Evolutionary conservation across 2,113 vertebrate species (phyloP).

Genomic region (Octodon degus): DNA sequence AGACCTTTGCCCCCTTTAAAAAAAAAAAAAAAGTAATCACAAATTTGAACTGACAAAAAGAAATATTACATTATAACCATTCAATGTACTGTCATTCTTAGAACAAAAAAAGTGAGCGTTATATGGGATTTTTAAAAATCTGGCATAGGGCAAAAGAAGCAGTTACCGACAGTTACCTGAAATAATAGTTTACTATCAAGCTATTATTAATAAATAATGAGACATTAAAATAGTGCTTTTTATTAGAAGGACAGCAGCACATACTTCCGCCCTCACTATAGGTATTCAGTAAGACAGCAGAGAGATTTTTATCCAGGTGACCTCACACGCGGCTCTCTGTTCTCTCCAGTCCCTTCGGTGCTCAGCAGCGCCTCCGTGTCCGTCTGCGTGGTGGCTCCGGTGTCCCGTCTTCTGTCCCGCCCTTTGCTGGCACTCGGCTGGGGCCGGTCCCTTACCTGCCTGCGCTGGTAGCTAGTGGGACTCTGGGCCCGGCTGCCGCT

Average conservation of each 20-base stretch:
- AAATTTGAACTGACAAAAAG: constrained; percentile 54
- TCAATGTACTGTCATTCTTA: constrained; percentile 59
- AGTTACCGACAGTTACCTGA: constrained; percentile 52
- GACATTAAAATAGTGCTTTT: constrained; percentile 71
- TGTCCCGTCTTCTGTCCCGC: constrained; percentile 54
- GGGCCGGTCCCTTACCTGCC: constrained; percentile 78
- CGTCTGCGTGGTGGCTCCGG: constrained; percentile 72
- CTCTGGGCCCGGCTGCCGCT: constrained; percentile 79
- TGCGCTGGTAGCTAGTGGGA: constrained; percentile 81
- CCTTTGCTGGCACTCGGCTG: constrained; percentile 80
- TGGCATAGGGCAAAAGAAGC: constrained; percentile 68
- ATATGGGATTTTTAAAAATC: constrained; percentile 30
- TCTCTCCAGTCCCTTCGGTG: constrained; percentile 72
- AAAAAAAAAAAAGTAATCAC: constrained; percentile 75
- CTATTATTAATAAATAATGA: constrained; percentile 33
- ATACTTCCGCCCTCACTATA: constrained; percentile 83
- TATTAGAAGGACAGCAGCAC: constrained; percentile 69
- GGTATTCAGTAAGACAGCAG: constrained; percentile 46
- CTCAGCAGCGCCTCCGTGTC: constrained; percentile 1
- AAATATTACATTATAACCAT: constrained; percentile 35
- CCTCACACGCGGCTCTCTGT: constrained; percentile 78
- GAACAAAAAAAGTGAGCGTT: constrained; percentile 52
- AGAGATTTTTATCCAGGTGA: constrained; percentile 63
- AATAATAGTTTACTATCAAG: constrained; percentile 72
- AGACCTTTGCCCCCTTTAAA: too few species aligned